A percentile compares a stretch with the other conserved stretches of the same genome.
phyloP scores from a whole-genome alignment of 2,888 invertebrate genomes.

The Alsophila aescularia region DNA sequence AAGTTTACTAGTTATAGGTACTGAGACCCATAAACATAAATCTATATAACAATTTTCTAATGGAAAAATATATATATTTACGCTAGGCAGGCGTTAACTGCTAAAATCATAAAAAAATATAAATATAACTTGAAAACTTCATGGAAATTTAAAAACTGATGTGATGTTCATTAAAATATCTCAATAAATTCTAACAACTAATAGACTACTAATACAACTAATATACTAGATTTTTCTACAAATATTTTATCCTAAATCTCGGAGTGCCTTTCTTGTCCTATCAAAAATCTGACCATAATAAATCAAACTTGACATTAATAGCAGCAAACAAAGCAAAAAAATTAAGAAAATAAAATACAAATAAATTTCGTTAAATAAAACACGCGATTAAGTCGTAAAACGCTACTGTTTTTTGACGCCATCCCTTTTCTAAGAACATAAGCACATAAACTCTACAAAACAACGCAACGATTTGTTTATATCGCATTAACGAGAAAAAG shows the following conservation, averaged over 20 bases:
- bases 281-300: conserved; percentile 19
- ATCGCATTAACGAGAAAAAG: conserved; percentile 74
- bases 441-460: conserved; percentile 53
- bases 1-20: no score
- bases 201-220: no score
- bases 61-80: no score
- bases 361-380: conserved; percentile 57
- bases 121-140: no score
- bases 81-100: no score
- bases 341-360: conserved; percentile 62
- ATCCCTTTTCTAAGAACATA: conserved; percentile 69
- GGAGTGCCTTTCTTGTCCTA: conserved; percentile 11
- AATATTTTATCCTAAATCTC: conserved; percentile 8
- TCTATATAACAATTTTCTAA: no score
- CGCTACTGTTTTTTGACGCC: conserved; percentile 82
- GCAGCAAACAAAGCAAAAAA: conserved; percentile 55
- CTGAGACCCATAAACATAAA: no score
- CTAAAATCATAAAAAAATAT: no score
- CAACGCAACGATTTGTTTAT: conserved; percentile 76
- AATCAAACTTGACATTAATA: conserved; percentile 44
- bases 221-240: conserved; percentile 1
- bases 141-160: no score
- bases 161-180: not conserved
- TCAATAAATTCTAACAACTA: not conserved
- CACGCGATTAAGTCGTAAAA: conserved; percentile 77